Evolutionary conservation across 2,888 invertebrate species (phyloP).

Genomic region (Lasioglossum figueresi): DNA sequence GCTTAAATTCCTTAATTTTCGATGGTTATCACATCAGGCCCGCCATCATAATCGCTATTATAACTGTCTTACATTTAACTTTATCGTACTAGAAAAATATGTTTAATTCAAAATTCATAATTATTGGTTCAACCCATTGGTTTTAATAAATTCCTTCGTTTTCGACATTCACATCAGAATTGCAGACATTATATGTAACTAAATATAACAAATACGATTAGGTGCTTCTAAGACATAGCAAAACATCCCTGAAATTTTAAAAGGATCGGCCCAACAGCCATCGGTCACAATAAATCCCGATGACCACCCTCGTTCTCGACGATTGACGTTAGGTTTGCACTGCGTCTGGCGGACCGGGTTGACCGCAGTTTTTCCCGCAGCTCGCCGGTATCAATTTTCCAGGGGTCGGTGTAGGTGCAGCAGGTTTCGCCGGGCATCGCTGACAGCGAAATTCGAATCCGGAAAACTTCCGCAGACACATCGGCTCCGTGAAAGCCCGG

Average conservation of each 20-base stretch:
- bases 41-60: no score
- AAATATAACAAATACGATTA: no score
- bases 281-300: neutral
- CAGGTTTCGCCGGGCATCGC: neutral
- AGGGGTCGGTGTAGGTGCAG: neutral
- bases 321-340: neutral
- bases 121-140: neutral
- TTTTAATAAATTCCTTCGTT: neutral
- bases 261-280: neutral
- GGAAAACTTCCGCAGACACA: constrained; percentile 22
- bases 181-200: neutral
- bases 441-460: constrained; percentile 16
- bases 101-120: neutral
- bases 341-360: neutral
- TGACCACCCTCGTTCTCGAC: neutral
- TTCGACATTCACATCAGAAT: no score
- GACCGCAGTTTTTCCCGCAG: neutral
- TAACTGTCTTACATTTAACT: no score
- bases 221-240: neutral
- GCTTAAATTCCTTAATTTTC: no score
- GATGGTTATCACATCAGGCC: no score
- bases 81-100: no score
- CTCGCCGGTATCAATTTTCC: constrained; percentile 3
- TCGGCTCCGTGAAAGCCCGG: neutral
- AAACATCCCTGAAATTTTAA: neutral